A percentile compares a stretch with the other conserved stretches of the same genome.
These are phyloP conservation scores for Tolmerus cingulatus DNA, from an alignment of 2,888 invertebrate genomes.

Conservation along the genomic window DNA sequence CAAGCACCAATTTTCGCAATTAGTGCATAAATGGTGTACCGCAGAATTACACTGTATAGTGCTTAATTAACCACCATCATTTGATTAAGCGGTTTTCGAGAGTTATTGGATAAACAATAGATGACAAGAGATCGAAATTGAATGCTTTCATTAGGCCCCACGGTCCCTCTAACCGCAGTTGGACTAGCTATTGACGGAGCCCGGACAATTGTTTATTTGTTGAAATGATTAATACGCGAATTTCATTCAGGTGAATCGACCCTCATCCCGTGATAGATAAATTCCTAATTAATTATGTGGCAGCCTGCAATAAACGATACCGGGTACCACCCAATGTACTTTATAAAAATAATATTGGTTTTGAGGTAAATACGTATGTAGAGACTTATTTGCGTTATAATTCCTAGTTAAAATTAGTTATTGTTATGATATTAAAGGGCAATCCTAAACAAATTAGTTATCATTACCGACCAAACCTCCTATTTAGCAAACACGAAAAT, in stretches of 20 bases:
- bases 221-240: conserved; percentile 10
- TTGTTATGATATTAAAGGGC: neutral
- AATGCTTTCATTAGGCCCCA: neutral
- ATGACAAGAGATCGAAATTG: neutral
- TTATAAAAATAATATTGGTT: neutral
- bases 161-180: neutral
- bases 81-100: conserved; percentile 26
- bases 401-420: neutral
- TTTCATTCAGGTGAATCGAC: conserved; percentile 3
- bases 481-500: no score
- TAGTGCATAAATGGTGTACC: conserved; percentile 21
- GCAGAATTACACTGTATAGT: conserved; percentile 6
- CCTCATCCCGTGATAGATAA: neutral
- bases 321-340: neutral
- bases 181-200: neutral
- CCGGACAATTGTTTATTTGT: neutral
- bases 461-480: neutral
- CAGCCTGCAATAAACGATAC: neutral
- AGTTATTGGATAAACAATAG: conserved; percentile 8
- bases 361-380: neutral
- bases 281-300: neutral
- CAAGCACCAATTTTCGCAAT: neutral
- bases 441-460: neutral
- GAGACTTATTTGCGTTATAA: neutral
- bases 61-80: conserved; percentile 20